Evolutionary conservation across 2,113 vertebrate genomes (phyloP), one percentile per base, ranked within the genome.

Genomic region (Petroica traversi): DNA sequence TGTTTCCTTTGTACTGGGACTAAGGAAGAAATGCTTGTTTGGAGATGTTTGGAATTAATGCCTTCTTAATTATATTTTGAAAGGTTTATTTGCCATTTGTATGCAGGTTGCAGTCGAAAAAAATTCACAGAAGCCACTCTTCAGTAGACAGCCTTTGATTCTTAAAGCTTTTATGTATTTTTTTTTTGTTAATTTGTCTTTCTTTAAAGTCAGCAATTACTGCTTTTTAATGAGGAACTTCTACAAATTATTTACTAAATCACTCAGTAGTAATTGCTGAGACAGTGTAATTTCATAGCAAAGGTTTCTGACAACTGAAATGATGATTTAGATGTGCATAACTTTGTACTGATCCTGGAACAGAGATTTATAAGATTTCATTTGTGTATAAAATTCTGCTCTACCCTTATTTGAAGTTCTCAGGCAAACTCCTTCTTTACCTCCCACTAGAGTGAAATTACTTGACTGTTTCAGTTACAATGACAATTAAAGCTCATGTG

Each of bases 321-420:
- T 86, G n/a, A 51, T 63, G 91, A 55, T 84, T 93, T 74, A 81
- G 43, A 78, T 72, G 33, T 19, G n/a, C 28, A 6, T 36, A 95
- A 24, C 69, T 95, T 94, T 48, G 29, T 74, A 82, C 48, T n/a
- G 85, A 48, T 58, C 59, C 72, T 25, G 18, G 76, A 85, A 43
- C 23, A 92, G 49, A 92, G 67, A 96, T 89, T 82, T 95, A 91
- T 41, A 55, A 93, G 58, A 89, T 61, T 89, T 79, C 61, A 85
- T 66, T 76, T 88, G 52, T 85, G 59, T 73, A 83, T 19, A 31
- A 41, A 96, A 92, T 38, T 88, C 5, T 74, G 74, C 46, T 84
- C 54, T 41, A 90, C 55, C 45, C 38, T 85, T 92, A 94, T 33
- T 33, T 82, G 71, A 91, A 91, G 62, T 29, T 89, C 59, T 82